Evolutionary conservation across 2,797 vertebrate species (phyloP).

Genomic region (Saxicola maurus): DNA sequence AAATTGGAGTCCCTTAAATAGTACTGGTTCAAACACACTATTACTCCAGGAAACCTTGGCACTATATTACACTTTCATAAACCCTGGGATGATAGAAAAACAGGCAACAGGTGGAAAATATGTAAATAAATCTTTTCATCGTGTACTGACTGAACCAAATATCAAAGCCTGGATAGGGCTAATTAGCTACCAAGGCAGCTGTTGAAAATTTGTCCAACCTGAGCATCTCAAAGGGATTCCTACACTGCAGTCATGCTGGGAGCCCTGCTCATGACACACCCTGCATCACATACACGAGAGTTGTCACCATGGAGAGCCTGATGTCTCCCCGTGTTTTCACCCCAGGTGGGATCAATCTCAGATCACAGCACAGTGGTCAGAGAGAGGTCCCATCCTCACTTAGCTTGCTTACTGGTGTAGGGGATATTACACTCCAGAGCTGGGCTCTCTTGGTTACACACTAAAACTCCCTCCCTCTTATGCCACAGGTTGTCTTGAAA

Average conservation of each 20-base stretch:
- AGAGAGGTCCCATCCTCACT: background rate
- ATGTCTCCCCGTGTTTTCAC: background rate
- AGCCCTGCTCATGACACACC: background rate
- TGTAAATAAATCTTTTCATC: conserved; percentile 39
- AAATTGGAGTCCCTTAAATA: background rate
- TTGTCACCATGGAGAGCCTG: rapidly evolving
- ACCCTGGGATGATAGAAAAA: background rate
- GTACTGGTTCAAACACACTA: background rate
- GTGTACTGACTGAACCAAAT: background rate
- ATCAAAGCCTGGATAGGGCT: conserved; percentile 14
- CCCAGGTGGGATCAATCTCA: background rate
- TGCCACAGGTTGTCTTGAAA: background rate
- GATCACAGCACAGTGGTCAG: background rate
- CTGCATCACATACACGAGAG: rapidly evolving
- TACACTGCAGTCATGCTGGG: background rate
- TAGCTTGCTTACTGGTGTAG: background rate
- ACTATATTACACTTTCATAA: background rate
- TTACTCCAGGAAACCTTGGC: background rate
- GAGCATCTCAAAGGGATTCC: background rate
- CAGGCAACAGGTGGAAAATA: conserved; percentile 6
- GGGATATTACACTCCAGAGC: rapidly evolving
- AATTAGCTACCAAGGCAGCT: conserved; percentile 22
- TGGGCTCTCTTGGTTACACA: background rate
- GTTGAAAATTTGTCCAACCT: conserved; percentile 27
- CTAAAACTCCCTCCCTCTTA: background rate